These are phyloP conservation scores for Drosophila parabipectinata DNA, from an alignment of 1,140 invertebrate species.

Conservation along the genomic window DNA sequence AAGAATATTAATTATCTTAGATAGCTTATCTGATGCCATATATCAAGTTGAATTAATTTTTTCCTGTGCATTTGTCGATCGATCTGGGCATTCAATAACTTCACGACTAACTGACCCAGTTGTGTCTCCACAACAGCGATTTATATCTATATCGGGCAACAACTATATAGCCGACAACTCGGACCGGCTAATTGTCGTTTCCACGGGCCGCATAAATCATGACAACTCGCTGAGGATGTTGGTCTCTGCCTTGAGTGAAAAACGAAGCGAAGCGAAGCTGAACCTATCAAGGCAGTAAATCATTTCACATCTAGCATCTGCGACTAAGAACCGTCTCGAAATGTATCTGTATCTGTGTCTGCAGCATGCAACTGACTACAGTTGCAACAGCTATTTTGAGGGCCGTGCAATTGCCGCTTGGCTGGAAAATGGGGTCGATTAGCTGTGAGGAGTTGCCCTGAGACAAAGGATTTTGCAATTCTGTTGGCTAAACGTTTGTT, in stretches of 20 bases:
- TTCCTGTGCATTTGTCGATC: constrained; percentile 41
- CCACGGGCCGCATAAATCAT: constrained; percentile 69
- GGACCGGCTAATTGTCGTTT: constrained; percentile 72
- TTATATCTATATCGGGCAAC: constrained; percentile 61
- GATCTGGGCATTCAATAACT: constrained; percentile 32
- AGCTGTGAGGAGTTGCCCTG: constrained; percentile 51
- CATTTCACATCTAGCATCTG: constrained; percentile 69
- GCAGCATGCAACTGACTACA: constrained; percentile 12
- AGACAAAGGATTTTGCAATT: constrained; percentile 50
- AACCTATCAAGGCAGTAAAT: constrained; percentile 68
- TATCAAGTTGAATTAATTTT: background rate
- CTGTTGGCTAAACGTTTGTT: constrained; percentile 34
- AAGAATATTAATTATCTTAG: background rate
- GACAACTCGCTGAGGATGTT: constrained; percentile 70
- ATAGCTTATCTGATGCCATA: background rate
- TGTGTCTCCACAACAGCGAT: constrained; percentile 57
- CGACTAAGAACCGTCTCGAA: constrained; percentile 53
- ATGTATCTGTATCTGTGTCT: constrained; percentile 54
- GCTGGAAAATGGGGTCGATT: constrained; percentile 78
- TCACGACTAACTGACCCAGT: constrained; percentile 65
- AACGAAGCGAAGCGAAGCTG: constrained; percentile 24
- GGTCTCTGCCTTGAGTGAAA: constrained; percentile 63
- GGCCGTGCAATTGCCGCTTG: constrained; percentile 78
- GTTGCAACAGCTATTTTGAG: constrained; percentile 50
- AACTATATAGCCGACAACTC: constrained; percentile 61